Evolutionary conservation across 1,140 invertebrate genomes (phyloP).

Genomic region (Drosophila neocordata): DNA sequence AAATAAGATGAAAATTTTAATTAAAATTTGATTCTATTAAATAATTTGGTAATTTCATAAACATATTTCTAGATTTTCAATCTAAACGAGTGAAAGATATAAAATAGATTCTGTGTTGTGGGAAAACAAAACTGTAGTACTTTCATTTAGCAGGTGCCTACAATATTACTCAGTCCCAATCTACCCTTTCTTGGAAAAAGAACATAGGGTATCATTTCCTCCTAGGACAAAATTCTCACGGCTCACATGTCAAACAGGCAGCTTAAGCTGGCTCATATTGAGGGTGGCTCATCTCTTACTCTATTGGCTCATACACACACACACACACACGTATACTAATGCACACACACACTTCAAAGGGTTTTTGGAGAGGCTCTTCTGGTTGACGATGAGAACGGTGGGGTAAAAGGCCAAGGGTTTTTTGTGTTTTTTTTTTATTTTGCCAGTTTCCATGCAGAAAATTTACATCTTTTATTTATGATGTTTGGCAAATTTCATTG

Average conservation of each 20-base stretch:
- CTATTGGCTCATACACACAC: constrained; percentile 8
- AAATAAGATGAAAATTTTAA: too few species aligned
- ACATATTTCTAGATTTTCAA: too few species aligned
- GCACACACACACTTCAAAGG: constrained; percentile 54
- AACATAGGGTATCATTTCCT: background rate
- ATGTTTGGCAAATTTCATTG: constrained; percentile 77
- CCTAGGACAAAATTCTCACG: constrained; percentile 9
- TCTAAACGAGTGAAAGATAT: too few species aligned
- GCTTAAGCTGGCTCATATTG: constrained; percentile 18
- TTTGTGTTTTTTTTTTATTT: constrained; percentile 6
- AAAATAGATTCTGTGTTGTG: too few species aligned
- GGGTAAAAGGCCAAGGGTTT: constrained; percentile 12
- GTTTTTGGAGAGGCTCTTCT: constrained; percentile 30
- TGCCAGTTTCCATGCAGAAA: constrained; percentile 30
- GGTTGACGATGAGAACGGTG: constrained; percentile 5
- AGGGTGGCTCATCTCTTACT: constrained; percentile 12
- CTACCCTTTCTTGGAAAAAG: background rate
- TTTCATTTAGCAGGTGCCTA: background rate
- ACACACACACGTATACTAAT: background rate
- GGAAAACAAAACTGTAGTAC: too few species aligned
- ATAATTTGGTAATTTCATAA: too few species aligned
- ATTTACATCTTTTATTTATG: constrained; percentile 76
- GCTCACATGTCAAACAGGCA: constrained; percentile 11
- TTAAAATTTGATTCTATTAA: too few species aligned
- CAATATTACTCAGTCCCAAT: too few species aligned